Evolutionary conservation across 2,113 vertebrate genomes (phyloP), one percentile per base, ranked within the genome.

Genomic region (Myotis brandtii): DNA sequence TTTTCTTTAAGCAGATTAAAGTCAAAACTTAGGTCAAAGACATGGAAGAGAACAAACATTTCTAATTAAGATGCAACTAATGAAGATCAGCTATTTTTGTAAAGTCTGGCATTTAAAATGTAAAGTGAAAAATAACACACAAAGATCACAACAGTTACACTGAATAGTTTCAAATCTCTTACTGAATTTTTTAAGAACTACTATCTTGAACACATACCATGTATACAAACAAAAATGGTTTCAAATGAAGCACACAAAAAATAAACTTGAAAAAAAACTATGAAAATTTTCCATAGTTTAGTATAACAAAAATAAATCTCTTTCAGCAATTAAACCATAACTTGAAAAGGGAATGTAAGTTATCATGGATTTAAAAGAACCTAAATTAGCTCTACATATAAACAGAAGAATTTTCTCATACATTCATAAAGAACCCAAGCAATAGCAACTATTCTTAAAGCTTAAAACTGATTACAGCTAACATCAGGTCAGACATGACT

Each of bases 281-380:
- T 95, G 97, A 96, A 96, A 96, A 97, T 76, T 34, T 62, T 69
- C 54, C 23, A 96, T 86, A 64, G 93, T 72, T 92, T 95, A 67
- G 94, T 86, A 89, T 97, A 97, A 98, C 67, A 96, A 97, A 98
- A 97, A 77, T 91, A 97, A 97, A 93, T 91, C 86, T 96, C 95
- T 97, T 90, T 97, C 85, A 89, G 82, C 95, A 97, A 87, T 96
- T 97, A 97, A 84, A 97, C 16, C 91, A 82, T 50, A 96, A 88
- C 87, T 93, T 94, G 96, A 95, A 96, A 97, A 97, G 83, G 98
- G 88, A 98, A 97, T 5, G 69, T 88, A 97, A 54, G 34, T 89
- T 97, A 37, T 88, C 85, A 40, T 79, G 0, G 79, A 96, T 94
- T 97, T 97, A 83, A 97, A 97, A 95, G 83, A 93, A 97, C 67